phyloP scores from a whole-genome alignment of 2,888 invertebrate species.

The Pollenia labialis region DNA sequence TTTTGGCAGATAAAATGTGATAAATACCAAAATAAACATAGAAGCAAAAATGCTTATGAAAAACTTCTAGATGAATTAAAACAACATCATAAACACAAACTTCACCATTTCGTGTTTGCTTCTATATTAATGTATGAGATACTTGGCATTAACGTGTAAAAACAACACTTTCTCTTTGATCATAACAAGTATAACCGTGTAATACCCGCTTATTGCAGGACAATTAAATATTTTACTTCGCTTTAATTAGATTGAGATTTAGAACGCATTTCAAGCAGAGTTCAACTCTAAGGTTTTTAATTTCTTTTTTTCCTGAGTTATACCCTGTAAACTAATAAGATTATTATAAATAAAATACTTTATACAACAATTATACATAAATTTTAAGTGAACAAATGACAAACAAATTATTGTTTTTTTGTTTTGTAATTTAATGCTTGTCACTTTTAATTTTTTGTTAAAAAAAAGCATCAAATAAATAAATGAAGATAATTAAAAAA shows the following conservation, averaged over 20 bases:
- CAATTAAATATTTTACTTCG: conserved; percentile 18
- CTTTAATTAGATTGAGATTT: conserved; percentile 62
- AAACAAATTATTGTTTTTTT: conserved; percentile 27
- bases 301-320: conserved; percentile 33
- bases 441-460: conserved; percentile 25
- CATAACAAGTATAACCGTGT: too few species aligned
- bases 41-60: too few species aligned
- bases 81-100: too few species aligned
- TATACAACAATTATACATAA: background rate
- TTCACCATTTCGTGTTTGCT: too few species aligned
- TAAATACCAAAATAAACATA: too few species aligned
- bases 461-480: conserved; percentile 44
- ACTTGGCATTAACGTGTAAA: too few species aligned
- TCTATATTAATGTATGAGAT: too few species aligned
- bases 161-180: too few species aligned
- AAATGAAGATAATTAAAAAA: conserved; percentile 13
- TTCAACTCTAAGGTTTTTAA: conserved; percentile 76
- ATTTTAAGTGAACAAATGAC: conserved; percentile 18
- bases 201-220: background rate
- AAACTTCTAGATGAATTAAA: too few species aligned
- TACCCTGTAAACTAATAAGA: background rate
- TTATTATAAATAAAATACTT: conserved; percentile 6
- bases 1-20: too few species aligned
- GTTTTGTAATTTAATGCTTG: conserved; percentile 38
- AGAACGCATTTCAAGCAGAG: conserved; percentile 78